A percentile compares a stretch with the other conserved stretches of the same genome.
phyloP scores from a whole-genome alignment of 1,140 invertebrate genomes.

The Pachyrhynchus sulphureomaculatus region DNA sequence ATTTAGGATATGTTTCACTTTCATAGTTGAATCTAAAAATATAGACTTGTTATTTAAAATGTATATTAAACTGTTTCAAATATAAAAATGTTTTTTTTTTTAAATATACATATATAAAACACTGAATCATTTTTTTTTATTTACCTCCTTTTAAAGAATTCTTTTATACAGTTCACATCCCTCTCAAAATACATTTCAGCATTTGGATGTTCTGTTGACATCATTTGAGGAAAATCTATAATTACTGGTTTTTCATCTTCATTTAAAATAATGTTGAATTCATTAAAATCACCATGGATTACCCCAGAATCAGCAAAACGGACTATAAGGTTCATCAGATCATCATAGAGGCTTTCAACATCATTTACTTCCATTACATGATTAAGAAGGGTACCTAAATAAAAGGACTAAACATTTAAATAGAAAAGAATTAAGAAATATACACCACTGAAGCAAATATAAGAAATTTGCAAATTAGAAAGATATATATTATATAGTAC shows the following conservation, averaged over 20 bases:
- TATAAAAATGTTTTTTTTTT: too few species aligned
- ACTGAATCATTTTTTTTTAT: background rate
- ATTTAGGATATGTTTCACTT: slow-evolving; percentile 83
- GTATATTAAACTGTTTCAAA: too few species aligned
- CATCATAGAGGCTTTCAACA: slow-evolving; percentile 83
- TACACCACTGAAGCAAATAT: too few species aligned
- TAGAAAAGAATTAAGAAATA: slow-evolving; percentile 41
- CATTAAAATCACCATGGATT: slow-evolving; percentile 99
- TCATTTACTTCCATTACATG: slow-evolving; percentile 79
- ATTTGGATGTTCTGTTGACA: slow-evolving; percentile 90
- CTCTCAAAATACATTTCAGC: slow-evolving; percentile 91
- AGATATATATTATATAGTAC: slow-evolving; percentile 57
- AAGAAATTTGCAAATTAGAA: too few species aligned
- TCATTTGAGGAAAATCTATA: slow-evolving; percentile 99
- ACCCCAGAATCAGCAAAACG: slow-evolving; percentile 90
- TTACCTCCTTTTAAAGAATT: slow-evolving; percentile 84
- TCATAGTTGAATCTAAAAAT: slow-evolving; percentile 76
- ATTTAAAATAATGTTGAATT: slow-evolving; percentile 95
- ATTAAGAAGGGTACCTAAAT: slow-evolving; percentile 52
- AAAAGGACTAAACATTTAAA: background rate
- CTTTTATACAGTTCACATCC: slow-evolving; percentile 90
- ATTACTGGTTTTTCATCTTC: slow-evolving; percentile 81
- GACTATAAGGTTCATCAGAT: slow-evolving; percentile 94
- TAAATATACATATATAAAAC: too few species aligned
- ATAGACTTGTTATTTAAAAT: background rate